A percentile compares a stretch with the other conserved stretches of the same genome.
phyloP scores from a whole-genome alignment of 2,888 invertebrate species.

The Drosophila pseudotalamancana region DNA sequence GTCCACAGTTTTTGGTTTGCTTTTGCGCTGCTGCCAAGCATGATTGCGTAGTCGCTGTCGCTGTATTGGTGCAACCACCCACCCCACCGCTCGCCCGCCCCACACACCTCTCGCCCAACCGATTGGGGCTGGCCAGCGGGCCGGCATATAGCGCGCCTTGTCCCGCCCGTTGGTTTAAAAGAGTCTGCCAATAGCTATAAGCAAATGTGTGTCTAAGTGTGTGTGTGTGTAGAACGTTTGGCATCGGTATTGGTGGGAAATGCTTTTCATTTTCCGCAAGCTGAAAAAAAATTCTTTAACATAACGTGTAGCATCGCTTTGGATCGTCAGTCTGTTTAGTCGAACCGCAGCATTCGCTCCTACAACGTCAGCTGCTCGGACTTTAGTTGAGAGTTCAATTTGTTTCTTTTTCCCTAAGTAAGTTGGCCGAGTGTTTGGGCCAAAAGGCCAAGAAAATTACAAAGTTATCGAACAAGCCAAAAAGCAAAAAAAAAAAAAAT shows the following conservation, averaged over 20 bases:
- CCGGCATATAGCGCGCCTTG: constrained; percentile 57
- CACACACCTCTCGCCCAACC: too few relatives aligned
- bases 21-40: constrained; percentile 47
- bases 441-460: constrained; percentile 24
- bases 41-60: constrained; percentile 50
- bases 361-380: constrained; percentile 85
- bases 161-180: constrained; percentile 41
- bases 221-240: not conserved
- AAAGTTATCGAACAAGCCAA: constrained; percentile 31
- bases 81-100: too few relatives aligned
- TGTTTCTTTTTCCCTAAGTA: constrained; percentile 85
- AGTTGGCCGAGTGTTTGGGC: constrained; percentile 74
- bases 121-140: constrained; percentile 42
- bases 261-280: constrained; percentile 75
- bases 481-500: constrained; percentile 12
- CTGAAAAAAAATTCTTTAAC: constrained; percentile 83
- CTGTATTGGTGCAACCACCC: too few relatives aligned
- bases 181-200: constrained; percentile 20
- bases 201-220: constrained; percentile 6
- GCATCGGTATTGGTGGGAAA: constrained; percentile 67
- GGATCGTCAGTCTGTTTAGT: constrained; percentile 85
- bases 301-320: constrained; percentile 83
- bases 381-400: constrained; percentile 84
- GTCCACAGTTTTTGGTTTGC: constrained; percentile 35
- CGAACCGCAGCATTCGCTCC: constrained; percentile 85